Evolutionary conservation across 2,888 invertebrate species (phyloP).

Genomic region (Caenorhabditis wallacei): DNA sequence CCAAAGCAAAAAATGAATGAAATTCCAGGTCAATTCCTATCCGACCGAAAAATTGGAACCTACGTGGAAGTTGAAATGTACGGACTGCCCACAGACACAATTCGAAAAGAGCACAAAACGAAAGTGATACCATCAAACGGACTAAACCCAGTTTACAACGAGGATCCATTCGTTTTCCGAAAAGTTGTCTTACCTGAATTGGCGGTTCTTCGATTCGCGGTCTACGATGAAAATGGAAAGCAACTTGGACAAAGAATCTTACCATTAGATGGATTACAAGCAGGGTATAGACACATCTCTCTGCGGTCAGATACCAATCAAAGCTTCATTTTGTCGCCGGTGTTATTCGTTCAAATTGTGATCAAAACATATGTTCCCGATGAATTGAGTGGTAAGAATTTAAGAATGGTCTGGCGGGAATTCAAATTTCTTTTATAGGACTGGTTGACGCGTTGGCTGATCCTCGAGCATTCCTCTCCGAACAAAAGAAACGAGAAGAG

Average conservation of each 20-base stretch:
- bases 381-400: conserved; percentile 97
- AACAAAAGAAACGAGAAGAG: conserved; percentile 85
- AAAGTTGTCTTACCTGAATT: conserved; percentile 99
- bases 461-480: conserved; percentile 93
- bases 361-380: conserved; percentile 98
- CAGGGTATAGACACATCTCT: conserved; percentile 90
- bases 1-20: not conserved
- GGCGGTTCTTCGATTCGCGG: conserved; percentile 97
- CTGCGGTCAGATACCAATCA: conserved; percentile 95
- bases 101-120: conserved; percentile 97
- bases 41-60: conserved; percentile 98
- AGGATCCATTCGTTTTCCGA: conserved; percentile 97
- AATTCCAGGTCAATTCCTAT: conserved; percentile 91
- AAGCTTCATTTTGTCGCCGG: conserved; percentile 86
- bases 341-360: conserved; percentile 99
- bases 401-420: too few species aligned
- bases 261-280: conserved; percentile 97
- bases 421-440: too few species aligned
- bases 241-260: conserved; percentile 97
- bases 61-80: conserved; percentile 99
- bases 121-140: conserved; percentile 97
- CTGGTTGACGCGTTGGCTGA: conserved; percentile 98
- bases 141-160: conserved; percentile 98
- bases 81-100: conserved; percentile 96
- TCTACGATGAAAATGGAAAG: conserved; percentile 97